Percentiles rank a stretch among this genome's conserved stretches.
Conservation (phyloP, 2,113 vertebrate species). For the Brachionichthys hirsutus region DNA sequence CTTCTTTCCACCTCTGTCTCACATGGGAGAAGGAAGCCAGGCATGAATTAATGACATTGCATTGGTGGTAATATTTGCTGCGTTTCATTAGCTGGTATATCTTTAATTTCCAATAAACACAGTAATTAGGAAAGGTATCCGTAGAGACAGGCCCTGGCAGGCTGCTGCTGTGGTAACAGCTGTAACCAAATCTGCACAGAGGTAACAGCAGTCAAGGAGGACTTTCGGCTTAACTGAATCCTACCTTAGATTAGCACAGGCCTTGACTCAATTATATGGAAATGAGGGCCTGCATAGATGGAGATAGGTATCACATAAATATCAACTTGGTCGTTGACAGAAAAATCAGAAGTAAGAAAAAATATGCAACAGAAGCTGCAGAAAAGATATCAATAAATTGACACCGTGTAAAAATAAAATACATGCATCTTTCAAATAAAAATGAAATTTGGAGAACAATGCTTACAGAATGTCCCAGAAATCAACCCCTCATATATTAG, state of each 20-base stretch:
- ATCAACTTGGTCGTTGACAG: constrained; percentile 51
- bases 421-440: constrained; percentile 33
- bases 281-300: constrained; percentile 74
- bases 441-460: constrained; percentile 39
- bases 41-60: constrained; percentile 81
- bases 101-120: constrained; percentile 86
- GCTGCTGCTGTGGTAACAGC: constrained; percentile 75
- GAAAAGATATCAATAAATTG: constrained; percentile 21
- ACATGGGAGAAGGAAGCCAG: constrained; percentile 72
- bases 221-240: constrained; percentile 80
- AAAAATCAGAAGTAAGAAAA: constrained; percentile 39
- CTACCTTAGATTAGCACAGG: constrained; percentile 72
- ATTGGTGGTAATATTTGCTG: constrained; percentile 78
- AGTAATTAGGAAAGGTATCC: constrained; percentile 80
- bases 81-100: constrained; percentile 82
- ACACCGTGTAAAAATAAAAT: too few relatives aligned
- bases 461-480: constrained; percentile 54
- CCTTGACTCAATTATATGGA: constrained; percentile 80
- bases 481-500: constrained; percentile 59
- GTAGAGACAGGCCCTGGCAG: constrained; percentile 72
- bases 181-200: constrained; percentile 77
- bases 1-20: constrained; percentile 66
- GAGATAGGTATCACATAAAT: constrained; percentile 22
- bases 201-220: constrained; percentile 73
- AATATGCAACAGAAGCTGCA: constrained; percentile 27